phyloP scores from a whole-genome alignment of 2,113 vertebrate genomes.

The Ochotona princeps region DNA sequence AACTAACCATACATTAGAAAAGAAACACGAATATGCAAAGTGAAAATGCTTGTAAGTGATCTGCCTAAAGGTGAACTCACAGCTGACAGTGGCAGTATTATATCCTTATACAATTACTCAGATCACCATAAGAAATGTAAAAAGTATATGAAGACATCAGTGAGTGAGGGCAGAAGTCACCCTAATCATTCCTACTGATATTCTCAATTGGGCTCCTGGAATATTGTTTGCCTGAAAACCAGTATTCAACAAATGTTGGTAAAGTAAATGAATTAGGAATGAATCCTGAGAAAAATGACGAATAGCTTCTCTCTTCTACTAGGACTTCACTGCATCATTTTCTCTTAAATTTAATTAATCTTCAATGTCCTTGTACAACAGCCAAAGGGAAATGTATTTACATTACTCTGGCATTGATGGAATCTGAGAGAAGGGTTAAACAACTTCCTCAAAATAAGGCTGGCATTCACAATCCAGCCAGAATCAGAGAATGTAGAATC shows the following conservation, averaged over 20 bases:
- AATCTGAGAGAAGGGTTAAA: constrained; percentile 40
- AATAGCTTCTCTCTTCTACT: constrained; percentile 41
- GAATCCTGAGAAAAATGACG: constrained; percentile 56
- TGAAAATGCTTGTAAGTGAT: not conserved
- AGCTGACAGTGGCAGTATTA: not conserved
- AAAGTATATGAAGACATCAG: not conserved
- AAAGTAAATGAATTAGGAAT: constrained; percentile 47
- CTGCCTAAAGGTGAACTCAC: not conserved
- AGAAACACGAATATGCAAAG: not conserved
- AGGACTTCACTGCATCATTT: constrained; percentile 54
- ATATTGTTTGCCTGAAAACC: not conserved
- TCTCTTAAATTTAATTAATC: constrained; percentile 75
- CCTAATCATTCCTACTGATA: not conserved
- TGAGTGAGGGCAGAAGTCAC: constrained; percentile 7
- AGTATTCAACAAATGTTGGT: constrained; percentile 53
- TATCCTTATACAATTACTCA: not conserved
- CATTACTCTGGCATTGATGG: constrained; percentile 42
- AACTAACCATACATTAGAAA: not conserved
- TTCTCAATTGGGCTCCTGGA: not conserved
- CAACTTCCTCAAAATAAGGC: constrained; percentile 32
- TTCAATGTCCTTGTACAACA: constrained; percentile 63
- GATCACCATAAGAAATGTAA: not conserved
- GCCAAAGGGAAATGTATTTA: constrained; percentile 69
- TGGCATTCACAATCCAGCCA: not conserved
- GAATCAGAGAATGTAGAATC: not conserved